Conservation (phyloP, 2,113 vertebrate species). For the Reinhardtius hippoglossoides region DNA sequence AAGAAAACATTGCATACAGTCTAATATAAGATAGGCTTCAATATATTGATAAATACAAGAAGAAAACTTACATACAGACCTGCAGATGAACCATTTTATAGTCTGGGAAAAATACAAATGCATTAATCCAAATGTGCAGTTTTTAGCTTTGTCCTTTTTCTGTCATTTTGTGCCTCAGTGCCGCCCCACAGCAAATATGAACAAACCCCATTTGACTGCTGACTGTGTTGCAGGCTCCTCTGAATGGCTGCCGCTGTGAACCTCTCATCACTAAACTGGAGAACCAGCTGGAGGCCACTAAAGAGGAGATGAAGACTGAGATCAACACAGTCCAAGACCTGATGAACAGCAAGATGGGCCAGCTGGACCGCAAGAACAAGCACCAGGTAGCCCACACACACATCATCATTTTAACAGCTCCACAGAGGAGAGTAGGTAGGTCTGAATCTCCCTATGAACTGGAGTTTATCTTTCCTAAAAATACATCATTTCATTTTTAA, state of each 20-base stretch:
- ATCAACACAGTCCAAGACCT: conserved; percentile 91
- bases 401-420: neutral
- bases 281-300: conserved; percentile 94
- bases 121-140: too few species aligned
- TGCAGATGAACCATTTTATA: too few species aligned
- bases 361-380: conserved; percentile 91
- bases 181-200: neutral
- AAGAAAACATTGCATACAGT: neutral
- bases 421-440: neutral
- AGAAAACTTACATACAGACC: too few species aligned
- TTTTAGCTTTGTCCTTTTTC: too few species aligned
- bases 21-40: too few species aligned
- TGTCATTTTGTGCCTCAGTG: too few species aligned
- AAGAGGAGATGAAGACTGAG: conserved; percentile 95
- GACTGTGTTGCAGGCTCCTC: conserved; percentile 85
- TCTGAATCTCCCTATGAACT: neutral
- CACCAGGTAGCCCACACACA: conserved; percentile 85
- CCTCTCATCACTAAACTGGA: conserved; percentile 95
- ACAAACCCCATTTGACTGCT: neutral
- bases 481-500: neutral
- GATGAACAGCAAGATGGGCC: conserved; percentile 93
- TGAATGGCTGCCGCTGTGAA: conserved; percentile 96
- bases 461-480: too few species aligned
- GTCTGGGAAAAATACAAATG: too few species aligned
- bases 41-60: too few species aligned